Conservation (phyloP, 2,797 vertebrate genomes). For the Acridotheres tristis region DNA sequence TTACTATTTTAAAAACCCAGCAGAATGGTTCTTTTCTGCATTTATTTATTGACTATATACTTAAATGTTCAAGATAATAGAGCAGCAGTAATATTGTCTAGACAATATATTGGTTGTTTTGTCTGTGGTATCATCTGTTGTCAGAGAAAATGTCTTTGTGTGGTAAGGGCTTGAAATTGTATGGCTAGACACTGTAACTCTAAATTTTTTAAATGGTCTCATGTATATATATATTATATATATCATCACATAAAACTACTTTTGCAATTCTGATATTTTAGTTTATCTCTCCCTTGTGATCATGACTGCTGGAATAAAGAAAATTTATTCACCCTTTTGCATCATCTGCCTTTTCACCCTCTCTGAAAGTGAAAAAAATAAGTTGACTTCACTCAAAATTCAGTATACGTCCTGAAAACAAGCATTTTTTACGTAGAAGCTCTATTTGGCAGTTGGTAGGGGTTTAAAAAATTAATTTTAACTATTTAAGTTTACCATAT, state of each 20-base stretch:
- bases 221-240: not conserved
- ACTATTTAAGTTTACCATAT: not conserved
- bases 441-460: not conserved
- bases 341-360: not conserved
- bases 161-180: not conserved
- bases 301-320: not conserved
- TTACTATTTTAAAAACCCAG: not conserved
- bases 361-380: not conserved
- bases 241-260: not conserved
- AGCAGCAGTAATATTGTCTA: conserved; percentile 17
- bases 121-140: not conserved
- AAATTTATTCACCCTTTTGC: not conserved
- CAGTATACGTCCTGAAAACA: not conserved
- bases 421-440: not conserved
- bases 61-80: not conserved
- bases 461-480: not conserved
- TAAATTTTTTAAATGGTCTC: not conserved
- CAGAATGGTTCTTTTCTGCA: not conserved
- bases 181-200: not conserved
- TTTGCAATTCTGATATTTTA: not conserved
- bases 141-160: conserved; percentile 5
- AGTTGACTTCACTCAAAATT: not conserved
- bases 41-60: not conserved
- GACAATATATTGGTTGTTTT: conserved; percentile 40
- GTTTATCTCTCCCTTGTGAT: conserved; percentile 8